These are phyloP conservation scores for Euura saliciscinereae DNA, from an alignment of 1,140 invertebrate genomes.

Conservation along the genomic window DNA sequence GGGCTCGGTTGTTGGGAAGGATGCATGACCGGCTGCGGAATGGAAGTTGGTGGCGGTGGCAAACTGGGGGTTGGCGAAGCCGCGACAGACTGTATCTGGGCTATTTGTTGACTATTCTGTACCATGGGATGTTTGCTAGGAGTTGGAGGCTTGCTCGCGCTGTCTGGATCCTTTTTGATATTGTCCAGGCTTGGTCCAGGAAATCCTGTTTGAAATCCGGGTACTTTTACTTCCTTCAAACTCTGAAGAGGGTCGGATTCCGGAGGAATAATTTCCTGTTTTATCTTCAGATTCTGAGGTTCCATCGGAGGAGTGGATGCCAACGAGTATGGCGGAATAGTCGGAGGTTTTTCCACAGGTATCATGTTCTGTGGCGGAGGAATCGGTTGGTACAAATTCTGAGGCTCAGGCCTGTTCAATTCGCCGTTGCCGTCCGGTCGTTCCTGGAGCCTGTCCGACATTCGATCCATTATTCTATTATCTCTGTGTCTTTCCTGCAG, in stretches of 20 bases:
- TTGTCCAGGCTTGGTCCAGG: slow-evolving; percentile 69
- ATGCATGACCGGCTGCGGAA: slow-evolving; percentile 73
- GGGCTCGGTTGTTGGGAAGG: slow-evolving; percentile 70
- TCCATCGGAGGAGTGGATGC: slow-evolving; percentile 63
- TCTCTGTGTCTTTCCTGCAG: slow-evolving; percentile 21
- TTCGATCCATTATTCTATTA: slow-evolving; percentile 31
- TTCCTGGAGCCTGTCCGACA: slow-evolving; percentile 47
- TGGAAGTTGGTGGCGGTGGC: slow-evolving; percentile 67
- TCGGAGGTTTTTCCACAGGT: slow-evolving; percentile 36
- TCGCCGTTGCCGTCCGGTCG: slow-evolving; percentile 36
- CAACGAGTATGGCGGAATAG: slow-evolving; percentile 49
- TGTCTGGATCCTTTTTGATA: slow-evolving; percentile 78
- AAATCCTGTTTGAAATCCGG: slow-evolving; percentile 67
- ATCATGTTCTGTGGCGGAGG: slow-evolving; percentile 39
- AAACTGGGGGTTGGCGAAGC: slow-evolving; percentile 56
- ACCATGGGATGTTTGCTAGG: slow-evolving; percentile 45
- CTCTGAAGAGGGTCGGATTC: slow-evolving; percentile 75
- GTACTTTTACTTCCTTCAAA: slow-evolving; percentile 81
- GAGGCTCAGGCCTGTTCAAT: slow-evolving; percentile 40
- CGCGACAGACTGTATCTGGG: slow-evolving; percentile 48
- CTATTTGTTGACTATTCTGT: slow-evolving; percentile 39
- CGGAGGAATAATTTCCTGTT: slow-evolving; percentile 72
- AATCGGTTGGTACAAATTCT: slow-evolving; percentile 62
- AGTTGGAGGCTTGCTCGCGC: slow-evolving; percentile 51
- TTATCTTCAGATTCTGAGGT: slow-evolving; percentile 81